Evolutionary conservation across 2,888 invertebrate genomes (phyloP), one percentile per base, ranked within the genome.

Genomic region (Blastobasis lacticolella): DNA sequence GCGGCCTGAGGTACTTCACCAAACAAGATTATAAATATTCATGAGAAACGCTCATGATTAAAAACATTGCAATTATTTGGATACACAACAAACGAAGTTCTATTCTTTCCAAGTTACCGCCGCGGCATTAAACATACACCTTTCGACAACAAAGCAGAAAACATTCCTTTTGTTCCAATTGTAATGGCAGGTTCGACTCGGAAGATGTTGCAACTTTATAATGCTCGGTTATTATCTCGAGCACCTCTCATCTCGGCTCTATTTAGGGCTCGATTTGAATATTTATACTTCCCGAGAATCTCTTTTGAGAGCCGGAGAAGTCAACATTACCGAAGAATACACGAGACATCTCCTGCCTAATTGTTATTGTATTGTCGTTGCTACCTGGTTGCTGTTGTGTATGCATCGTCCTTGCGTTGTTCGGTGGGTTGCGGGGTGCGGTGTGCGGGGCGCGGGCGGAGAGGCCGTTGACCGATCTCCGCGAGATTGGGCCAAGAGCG

Each of bases 401-500:
- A 70, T 72, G 67, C 69, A 59, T 71, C 62, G 70, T 78, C 67
- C 74, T 73, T 75, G 70, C 73, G 78, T 74, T 66, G 69, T 23
- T 23, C 70, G 73, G 66, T 67, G 62, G 57, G 64, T 58, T 59
- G 52, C 56, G 64, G 54, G 58, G 55, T 61, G 60, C 60, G 65
- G 67, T 63, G 64, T 58, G 66, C 52, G 60, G 54, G 57, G 57
- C 55, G 62, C 67, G 71, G 73, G 63, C 66, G 67, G 65, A 71
- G 67, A 73, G 83, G 84, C 71, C 81, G 69, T 66, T 76, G 87
- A 78, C 87, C 81, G 70, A 74, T 58, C 70, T 77, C 81, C 66
- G 72, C 66, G 64, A 66, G 75, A 77, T 81, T 81, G 78, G 80
- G 75, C 76, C 77, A 79, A 81, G 80, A 82, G 84, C 83, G 79